Evolutionary conservation across 2,888 invertebrate species (phyloP).

Genomic region (Pseudoips prasinana): DNA sequence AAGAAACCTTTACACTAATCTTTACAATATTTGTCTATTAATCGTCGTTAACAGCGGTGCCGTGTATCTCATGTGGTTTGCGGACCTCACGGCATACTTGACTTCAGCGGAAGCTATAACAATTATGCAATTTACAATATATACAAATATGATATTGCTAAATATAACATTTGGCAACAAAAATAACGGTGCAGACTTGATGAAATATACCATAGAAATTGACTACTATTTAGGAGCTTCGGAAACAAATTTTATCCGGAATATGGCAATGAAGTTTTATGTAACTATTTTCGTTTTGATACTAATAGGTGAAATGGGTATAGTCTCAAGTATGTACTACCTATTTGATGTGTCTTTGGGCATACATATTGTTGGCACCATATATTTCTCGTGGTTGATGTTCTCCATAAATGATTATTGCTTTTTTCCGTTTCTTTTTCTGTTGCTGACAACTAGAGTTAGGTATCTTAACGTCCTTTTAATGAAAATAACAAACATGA

Average conservation of each 20-base stretch:
- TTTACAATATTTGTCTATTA: slow-evolving; percentile 36
- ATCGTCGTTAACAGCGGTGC: slow-evolving; percentile 26
- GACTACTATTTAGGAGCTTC: slow-evolving; percentile 50
- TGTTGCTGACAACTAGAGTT: slow-evolving; percentile 43
- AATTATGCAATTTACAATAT: slow-evolving; percentile 36
- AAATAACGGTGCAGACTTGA: slow-evolving; percentile 34
- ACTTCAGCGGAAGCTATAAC: slow-evolving; percentile 43
- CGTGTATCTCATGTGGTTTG: slow-evolving; percentile 36
- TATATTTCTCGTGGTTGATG: slow-evolving; percentile 42
- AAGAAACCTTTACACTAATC: slow-evolving; percentile 27
- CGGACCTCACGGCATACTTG: slow-evolving; percentile 30
- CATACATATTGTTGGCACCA: slow-evolving; percentile 34
- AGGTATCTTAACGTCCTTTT: slow-evolving; percentile 57
- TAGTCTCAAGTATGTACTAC: slow-evolving; percentile 34
- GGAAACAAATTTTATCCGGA: slow-evolving; percentile 59
- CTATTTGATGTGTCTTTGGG: slow-evolving; percentile 33
- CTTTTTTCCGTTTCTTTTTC: slow-evolving; percentile 35
- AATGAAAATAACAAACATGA: slow-evolving; percentile 47
- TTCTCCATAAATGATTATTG: slow-evolving; percentile 44
- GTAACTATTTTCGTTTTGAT: slow-evolving; percentile 19
- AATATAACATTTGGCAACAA: slow-evolving; percentile 45
- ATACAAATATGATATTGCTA: slow-evolving; percentile 37
- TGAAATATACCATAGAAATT: slow-evolving; percentile 45
- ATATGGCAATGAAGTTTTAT: slow-evolving; percentile 30
- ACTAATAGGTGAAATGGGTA: slow-evolving; percentile 22